These are phyloP conservation scores for Psilopsiagon aurifrons DNA, from an alignment of 2,113 vertebrate genomes.

Conservation along the genomic window DNA sequence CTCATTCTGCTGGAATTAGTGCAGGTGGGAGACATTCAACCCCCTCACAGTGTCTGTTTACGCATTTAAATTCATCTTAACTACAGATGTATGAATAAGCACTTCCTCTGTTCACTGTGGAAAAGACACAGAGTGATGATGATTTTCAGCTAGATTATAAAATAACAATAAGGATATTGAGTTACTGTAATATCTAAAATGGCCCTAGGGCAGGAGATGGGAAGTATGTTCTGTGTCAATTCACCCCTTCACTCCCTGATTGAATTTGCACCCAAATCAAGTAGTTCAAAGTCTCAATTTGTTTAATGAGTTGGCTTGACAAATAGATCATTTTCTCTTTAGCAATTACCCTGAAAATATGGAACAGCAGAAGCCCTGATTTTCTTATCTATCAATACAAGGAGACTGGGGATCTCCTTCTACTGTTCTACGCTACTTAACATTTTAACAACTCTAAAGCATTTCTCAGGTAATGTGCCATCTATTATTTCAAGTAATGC, in stretches of 20 bases:
- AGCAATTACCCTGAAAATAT: neutral
- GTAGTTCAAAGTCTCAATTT: conserved; percentile 32
- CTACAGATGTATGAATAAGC: neutral
- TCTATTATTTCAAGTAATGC: neutral
- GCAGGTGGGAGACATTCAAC: neutral
- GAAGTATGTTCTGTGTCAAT: conserved; percentile 2
- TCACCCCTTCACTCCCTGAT: neutral
- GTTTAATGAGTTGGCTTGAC: conserved; percentile 32
- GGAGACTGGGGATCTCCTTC: neutral
- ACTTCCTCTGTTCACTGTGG: neutral
- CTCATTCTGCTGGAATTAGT: neutral
- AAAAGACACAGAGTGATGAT: neutral
- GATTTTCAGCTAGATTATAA: neutral
- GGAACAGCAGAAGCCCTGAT: neutral
- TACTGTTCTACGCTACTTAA: neutral
- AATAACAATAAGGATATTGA: neutral
- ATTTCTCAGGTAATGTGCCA: neutral
- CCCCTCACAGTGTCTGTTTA: neutral
- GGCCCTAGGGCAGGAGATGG: neutral
- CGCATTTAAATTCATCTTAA: neutral
- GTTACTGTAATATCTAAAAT: neutral
- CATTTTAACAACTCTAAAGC: neutral
- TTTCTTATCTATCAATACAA: neutral
- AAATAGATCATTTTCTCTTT: neutral
- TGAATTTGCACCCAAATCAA: conserved; percentile 40